Evolutionary conservation across 2,888 invertebrate species (phyloP), one percentile per base, ranked within the genome.

Genomic region (Heliconius ismenius): DNA sequence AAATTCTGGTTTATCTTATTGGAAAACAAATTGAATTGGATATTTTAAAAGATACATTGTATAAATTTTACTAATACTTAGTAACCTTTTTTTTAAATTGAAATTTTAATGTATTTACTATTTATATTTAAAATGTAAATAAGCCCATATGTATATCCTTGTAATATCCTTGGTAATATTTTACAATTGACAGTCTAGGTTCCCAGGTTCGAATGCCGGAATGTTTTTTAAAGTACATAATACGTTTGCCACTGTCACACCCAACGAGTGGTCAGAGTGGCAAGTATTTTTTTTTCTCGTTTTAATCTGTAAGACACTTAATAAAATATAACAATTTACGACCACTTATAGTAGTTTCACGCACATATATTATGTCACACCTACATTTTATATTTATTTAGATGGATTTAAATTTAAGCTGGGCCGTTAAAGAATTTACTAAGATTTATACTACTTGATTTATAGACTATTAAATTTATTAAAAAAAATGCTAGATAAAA

Each of bases 161-260:
- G 32, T 32, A 32, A 43, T 43, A 43, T 43, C 0, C 4, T 70
- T 68, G 43, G 43, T 54, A 65, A 49, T 54, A 63, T 67, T 74
- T 74, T 32, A 77, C 65, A 54, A 36, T 43, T 43, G 43, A 43
- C 15, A 43, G 4, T 43, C 43, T 4, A 15, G 39, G 43, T n/a
- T n/a, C n/a, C n/a, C n/a, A n/a, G n/a, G n/a, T n/a, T n/a, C n/a
- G n/a, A n/a, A n/a, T n/a, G n/a, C n/a, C n/a, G n/a, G n/a, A n/a
- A n/a, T n/a, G n/a, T n/a, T n/a, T n/a, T n/a, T n/a, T n/a, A n/a
- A 36, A 21, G 4, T 21, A 77, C 72, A 74, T 73, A 74, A 78
- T 72, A 80, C 74, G 75, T 64, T 74, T 74, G 75, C 49, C 69
- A 75, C 74, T 72, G n/a, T 73, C 28, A 73, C 54, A 68, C 67